Base-by-base conservation (phyloP, 64 coral and sea anemone species). In the Montipora cactus region DNA sequence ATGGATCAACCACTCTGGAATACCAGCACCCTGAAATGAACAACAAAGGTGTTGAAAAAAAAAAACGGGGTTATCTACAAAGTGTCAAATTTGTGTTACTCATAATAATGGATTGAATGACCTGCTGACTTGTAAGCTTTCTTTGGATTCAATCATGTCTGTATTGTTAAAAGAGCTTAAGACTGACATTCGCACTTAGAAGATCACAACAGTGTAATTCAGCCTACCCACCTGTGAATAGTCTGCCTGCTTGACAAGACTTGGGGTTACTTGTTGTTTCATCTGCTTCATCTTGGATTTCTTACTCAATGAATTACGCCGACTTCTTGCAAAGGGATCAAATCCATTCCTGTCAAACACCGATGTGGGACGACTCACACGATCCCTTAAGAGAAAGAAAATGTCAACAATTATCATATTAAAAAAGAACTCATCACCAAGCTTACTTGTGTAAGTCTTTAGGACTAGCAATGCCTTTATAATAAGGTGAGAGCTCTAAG, bases 1-100 rank as follows among this genome's bases (percentile, higher is more conserved):
- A 73, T 99, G 98, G 3, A 99, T 93, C 13, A 99, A 90, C 98
- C 98, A 99, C 49, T 99, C 98, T 64, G 95, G 95, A 81, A 96
- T 87, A 7, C 92, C 89, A 50, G 95, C 85, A 47, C 92, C 98
- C 98, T 99, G 66, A 13, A 21, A 70, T 13, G n/a, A 47, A 2
- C 61, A 64, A 12, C 61, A 64, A 14, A 57, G 4, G 61, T 64
- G 61, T 7, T 14, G 14, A 55, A 55, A 5, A 19, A 71, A n/a
- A 57, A 2, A 48, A 15, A 45, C 18, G 11, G 64, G 15, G 22
- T 79, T 12, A 79, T 11, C 8, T 11, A 8, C 53, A 0, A 57
- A 11, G 11, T 57, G 11, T 8, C 53, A 57, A 6, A 57, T 37
- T 37, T 37, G 37, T 37, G 37, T 37, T 37, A 2, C 37, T 37